phyloP scores from a whole-genome alignment of 2,888 invertebrate genomes.

The Tromatobia lineatoria region DNA sequence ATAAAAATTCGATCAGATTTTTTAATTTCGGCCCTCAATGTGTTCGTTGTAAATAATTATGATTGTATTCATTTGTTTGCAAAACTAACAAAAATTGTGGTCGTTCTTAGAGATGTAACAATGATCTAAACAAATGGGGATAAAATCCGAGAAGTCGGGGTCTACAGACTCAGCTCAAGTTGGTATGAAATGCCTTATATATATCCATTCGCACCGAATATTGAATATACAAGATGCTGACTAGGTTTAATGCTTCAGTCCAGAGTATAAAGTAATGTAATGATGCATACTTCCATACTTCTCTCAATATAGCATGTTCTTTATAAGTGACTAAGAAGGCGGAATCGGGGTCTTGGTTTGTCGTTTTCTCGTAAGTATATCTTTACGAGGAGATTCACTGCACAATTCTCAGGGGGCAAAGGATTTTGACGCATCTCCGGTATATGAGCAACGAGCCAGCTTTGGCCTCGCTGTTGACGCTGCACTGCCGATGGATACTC shows the following conservation, averaged over 20 bases:
- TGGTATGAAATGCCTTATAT: background rate
- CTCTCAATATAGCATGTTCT: constrained; percentile 17
- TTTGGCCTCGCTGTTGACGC: background rate
- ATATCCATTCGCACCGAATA: constrained; percentile 17
- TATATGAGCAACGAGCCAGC: background rate
- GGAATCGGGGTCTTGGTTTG: constrained; percentile 42
- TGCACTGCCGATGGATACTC: background rate
- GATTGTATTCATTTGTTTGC: too few relatives aligned
- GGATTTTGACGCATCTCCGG: constrained; percentile 46
- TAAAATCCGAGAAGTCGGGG: too few relatives aligned
- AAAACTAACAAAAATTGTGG: too few relatives aligned
- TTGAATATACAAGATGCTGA: constrained; percentile 9
- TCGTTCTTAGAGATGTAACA: too few relatives aligned
- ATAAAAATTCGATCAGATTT: too few relatives aligned
- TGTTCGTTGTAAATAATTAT: too few relatives aligned
- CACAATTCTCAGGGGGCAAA: constrained; percentile 50
- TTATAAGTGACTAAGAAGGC: constrained; percentile 42
- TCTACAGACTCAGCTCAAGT: too few relatives aligned
- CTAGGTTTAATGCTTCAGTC: background rate
- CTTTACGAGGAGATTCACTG: background rate
- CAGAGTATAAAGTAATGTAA: constrained; percentile 26
- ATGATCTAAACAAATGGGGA: too few relatives aligned
- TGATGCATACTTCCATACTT: constrained; percentile 39
- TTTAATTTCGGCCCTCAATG: too few relatives aligned
- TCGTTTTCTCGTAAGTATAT: constrained; percentile 34